A percentile compares a stretch with the other conserved stretches of the same genome.
phyloP scores from a whole-genome alignment of 30 jellyfish, hydroid and myxozoan genomes.

The Pseudorhiza aurosa region DNA sequence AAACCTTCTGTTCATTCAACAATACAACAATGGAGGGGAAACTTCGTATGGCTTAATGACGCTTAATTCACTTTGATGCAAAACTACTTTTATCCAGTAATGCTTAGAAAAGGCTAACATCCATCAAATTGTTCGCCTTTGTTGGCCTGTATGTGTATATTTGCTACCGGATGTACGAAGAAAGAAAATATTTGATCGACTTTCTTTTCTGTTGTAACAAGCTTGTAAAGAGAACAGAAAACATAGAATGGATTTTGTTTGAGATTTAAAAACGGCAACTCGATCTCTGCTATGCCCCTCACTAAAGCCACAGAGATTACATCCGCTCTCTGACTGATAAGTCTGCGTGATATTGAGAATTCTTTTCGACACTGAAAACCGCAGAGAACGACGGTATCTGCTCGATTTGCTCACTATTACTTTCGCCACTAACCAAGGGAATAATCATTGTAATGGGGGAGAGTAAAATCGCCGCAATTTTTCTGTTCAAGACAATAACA shows the following conservation, averaged over 20 bases:
- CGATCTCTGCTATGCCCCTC: slow-evolving; percentile 61
- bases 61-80: slow-evolving; percentile 73
- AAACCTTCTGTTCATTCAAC: slow-evolving; percentile 43
- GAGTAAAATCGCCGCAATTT: neutral
- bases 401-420: neutral
- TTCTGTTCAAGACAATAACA: slow-evolving; percentile 16
- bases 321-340: slow-evolving; percentile 70
- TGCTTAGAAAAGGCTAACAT: slow-evolving; percentile 58
- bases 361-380: slow-evolving; percentile 54
- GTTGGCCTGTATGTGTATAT: slow-evolving; percentile 43
- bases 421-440: neutral
- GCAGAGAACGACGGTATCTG: slow-evolving; percentile 18
- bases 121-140: slow-evolving; percentile 64
- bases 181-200: slow-evolving; percentile 79
- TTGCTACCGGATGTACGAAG: slow-evolving; percentile 77
- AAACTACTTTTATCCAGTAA: slow-evolving; percentile 69
- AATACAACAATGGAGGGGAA: slow-evolving; percentile 72
- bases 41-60: slow-evolving; percentile 71
- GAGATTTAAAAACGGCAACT: slow-evolving; percentile 58
- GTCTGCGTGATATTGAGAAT: slow-evolving; percentile 62
- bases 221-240: slow-evolving; percentile 63
- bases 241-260: slow-evolving; percentile 44
- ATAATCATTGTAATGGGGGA: neutral
- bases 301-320: slow-evolving; percentile 68
- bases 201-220: slow-evolving; percentile 69